Percentiles rank a stretch among this genome's conserved stretches.
phyloP scores from a whole-genome alignment of 2,888 invertebrate species.

The Tinea pellionella region DNA sequence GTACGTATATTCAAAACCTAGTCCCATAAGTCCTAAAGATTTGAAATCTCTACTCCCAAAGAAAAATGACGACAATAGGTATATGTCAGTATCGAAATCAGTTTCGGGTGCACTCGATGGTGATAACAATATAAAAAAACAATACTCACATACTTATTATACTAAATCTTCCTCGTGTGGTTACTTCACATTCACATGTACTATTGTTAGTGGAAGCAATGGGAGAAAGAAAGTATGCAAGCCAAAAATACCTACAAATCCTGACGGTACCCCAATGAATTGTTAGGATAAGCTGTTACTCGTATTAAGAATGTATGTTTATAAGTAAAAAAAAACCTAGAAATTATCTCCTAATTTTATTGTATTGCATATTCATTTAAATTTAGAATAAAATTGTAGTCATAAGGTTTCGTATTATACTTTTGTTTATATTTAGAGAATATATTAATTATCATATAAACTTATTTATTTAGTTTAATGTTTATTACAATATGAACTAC shows the following conservation, averaged over 20 bases:
- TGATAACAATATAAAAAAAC: conserved; percentile 74
- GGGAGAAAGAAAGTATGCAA: conserved; percentile 85
- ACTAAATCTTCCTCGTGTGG: conserved; percentile 90
- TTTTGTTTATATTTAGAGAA: neutral
- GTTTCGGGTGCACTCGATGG: conserved; percentile 78
- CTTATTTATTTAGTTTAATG: no score
- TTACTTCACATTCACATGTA: conserved; percentile 87
- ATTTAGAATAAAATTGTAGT: no score
- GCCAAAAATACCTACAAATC: conserved; percentile 81
- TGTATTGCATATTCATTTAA: no score
- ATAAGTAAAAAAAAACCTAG: no score
- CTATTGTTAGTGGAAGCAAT: conserved; percentile 80
- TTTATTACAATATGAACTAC: neutral
- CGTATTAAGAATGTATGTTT: no score
- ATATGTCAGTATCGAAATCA: conserved; percentile 83
- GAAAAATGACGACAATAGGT: conserved; percentile 71
- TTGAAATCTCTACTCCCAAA: conserved; percentile 42
- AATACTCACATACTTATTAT: conserved; percentile 82
- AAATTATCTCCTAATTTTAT: no score
- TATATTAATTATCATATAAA: no score
- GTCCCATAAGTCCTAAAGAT: conserved; percentile 32
- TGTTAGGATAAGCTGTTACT: conserved; percentile 57
- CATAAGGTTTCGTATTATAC: neutral
- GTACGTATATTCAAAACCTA: conserved; percentile 34
- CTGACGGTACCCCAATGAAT: conserved; percentile 78